Percentiles rank a stretch among this genome's conserved stretches.
phyloP scores from a whole-genome alignment of 2,888 invertebrate genomes.

The Flexamia atlantica region DNA sequence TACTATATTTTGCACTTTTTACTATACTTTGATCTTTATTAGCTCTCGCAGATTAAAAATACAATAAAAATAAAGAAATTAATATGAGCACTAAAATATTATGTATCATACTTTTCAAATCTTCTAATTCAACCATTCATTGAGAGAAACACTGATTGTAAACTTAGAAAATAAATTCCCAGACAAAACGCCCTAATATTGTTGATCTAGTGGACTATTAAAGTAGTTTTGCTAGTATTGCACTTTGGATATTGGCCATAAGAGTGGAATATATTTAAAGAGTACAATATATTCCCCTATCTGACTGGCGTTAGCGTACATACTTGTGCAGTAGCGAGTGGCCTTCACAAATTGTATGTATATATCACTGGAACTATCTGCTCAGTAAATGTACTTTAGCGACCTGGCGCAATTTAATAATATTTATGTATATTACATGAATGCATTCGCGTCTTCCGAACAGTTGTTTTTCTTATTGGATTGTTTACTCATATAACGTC shows the following conservation, averaged over 20 bases:
- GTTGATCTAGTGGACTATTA: conserved; percentile 37
- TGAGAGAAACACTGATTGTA: background rate
- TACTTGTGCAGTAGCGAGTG: conserved; percentile 4
- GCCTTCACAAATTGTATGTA: conserved; percentile 11
- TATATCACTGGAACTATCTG: conserved; percentile 29
- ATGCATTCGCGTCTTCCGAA: background rate
- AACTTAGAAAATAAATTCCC: background rate
- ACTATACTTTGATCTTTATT: no score
- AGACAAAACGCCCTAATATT: background rate
- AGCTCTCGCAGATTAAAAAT: no score
- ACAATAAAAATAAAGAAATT: no score
- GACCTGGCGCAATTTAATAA: conserved; percentile 1
- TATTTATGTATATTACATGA: conserved; percentile 1
- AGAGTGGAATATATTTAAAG: conserved; percentile 8
- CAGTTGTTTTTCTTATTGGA: no score
- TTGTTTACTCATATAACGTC: no score
- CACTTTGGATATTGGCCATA: conserved; percentile 48
- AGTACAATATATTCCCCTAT: conserved; percentile 17
- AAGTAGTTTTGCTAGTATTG: conserved; percentile 14
- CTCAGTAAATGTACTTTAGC: background rate
- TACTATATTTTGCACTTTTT: no score
- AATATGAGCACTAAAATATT: no score
- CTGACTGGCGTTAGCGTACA: conserved; percentile 21
- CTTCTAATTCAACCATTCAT: no score
- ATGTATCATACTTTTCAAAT: no score